phyloP scores from a whole-genome alignment of 2,113 vertebrate genomes.

The Petroica traversi region DNA sequence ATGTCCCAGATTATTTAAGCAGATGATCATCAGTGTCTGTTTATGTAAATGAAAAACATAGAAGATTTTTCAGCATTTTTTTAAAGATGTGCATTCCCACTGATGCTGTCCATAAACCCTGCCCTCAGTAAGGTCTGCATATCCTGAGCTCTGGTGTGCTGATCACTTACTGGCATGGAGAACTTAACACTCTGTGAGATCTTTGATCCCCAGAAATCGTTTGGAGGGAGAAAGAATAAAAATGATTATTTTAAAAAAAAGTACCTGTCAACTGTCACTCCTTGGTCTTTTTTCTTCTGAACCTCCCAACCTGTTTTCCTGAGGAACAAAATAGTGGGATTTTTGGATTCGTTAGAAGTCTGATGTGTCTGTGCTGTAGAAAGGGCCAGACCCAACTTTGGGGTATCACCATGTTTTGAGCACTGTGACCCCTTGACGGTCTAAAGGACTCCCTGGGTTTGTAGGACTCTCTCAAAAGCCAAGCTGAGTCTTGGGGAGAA shows the following conservation, averaged over 20 bases:
- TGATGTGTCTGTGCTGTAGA: background rate
- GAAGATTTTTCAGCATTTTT: background rate
- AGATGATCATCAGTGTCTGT: background rate
- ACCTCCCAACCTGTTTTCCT: background rate
- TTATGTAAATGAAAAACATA: background rate
- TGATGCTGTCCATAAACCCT: background rate
- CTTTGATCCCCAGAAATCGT: background rate
- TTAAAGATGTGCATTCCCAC: background rate
- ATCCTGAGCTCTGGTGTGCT: fast-evolving
- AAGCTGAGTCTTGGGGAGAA: background rate
- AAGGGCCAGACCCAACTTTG: background rate
- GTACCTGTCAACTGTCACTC: background rate
- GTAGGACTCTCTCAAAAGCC: background rate
- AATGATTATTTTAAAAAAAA: background rate
- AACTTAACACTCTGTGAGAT: background rate
- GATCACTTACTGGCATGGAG: background rate
- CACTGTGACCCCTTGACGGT: background rate
- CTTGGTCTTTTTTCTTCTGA: background rate
- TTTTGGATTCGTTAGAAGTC: background rate
- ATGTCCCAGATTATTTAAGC: background rate
- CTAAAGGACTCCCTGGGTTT: background rate
- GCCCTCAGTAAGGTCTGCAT: background rate
- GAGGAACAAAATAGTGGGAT: background rate
- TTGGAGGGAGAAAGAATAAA: background rate
- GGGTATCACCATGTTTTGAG: background rate